Conservation (phyloP, 2,113 vertebrate genomes). For the Phylloscopus whistleri region DNA sequence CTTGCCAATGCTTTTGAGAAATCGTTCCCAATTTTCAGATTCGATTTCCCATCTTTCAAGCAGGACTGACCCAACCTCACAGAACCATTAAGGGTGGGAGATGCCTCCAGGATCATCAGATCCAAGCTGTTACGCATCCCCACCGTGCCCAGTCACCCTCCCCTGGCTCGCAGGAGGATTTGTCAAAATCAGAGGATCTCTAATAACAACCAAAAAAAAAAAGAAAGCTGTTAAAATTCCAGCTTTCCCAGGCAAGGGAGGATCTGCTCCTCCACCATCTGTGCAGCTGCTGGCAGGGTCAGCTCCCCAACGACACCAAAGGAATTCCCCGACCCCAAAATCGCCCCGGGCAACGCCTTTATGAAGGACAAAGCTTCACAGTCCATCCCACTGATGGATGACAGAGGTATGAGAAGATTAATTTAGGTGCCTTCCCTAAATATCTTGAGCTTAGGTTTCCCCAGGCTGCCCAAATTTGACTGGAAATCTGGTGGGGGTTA, state of each 20-base stretch:
- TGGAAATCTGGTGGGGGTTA: not conserved
- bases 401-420: not conserved
- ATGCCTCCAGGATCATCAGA: not conserved
- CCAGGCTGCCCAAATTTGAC: not conserved
- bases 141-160: accelerated
- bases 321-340: not conserved
- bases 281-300: not conserved
- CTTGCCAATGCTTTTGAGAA: not conserved
- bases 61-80: not conserved
- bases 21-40: not conserved
- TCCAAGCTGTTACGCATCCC: accelerated
- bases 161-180: accelerated
- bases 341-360: not conserved
- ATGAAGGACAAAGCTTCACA: not conserved
- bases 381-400: not conserved
- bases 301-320: not conserved
- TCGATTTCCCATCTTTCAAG: not conserved
- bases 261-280: not conserved
- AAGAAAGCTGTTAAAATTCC: not conserved
- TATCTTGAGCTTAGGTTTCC: not conserved
- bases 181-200: not conserved
- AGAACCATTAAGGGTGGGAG: not conserved
- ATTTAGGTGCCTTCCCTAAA: not conserved
- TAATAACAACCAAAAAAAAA: not conserved
- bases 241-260: not conserved